These are phyloP conservation scores for Meteorus cinctellus DNA, from an alignment of 2,888 invertebrate species.

Conservation along the genomic window DNA sequence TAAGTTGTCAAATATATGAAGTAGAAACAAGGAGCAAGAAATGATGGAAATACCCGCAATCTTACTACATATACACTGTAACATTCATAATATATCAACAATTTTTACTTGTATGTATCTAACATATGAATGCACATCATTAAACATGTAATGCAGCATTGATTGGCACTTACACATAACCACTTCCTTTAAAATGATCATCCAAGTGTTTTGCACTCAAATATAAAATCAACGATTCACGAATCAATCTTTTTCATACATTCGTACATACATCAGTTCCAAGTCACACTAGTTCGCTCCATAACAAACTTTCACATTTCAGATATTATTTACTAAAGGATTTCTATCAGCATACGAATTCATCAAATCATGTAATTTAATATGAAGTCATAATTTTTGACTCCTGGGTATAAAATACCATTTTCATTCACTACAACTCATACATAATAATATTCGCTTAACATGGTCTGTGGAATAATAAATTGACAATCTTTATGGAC, in stretches of 20 bases:
- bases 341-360: no score
- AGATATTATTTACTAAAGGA: background rate
- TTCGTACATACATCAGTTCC: background rate
- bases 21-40: conserved; percentile 9
- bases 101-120: conserved; percentile 72
- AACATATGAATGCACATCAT: conserved; percentile 73
- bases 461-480: no score
- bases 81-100: conserved; percentile 72
- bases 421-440: no score
- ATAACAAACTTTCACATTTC: conserved; percentile 5
- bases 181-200: conserved; percentile 63
- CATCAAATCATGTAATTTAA: no score
- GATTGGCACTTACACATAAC: conserved; percentile 63
- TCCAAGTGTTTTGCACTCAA: background rate
- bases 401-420: no score
- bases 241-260: background rate
- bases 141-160: conserved; percentile 70
- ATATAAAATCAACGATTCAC: conserved; percentile 1
- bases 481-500: no score
- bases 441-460: no score
- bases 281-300: background rate
- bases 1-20: conserved; percentile 32
- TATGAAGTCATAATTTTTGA: no score
- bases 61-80: conserved; percentile 72
- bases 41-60: conserved; percentile 55